Evolutionary conservation across 2,113 vertebrate genomes (phyloP), one percentile per base, ranked within the genome.

Genomic region (Eidolon helvum): DNA sequence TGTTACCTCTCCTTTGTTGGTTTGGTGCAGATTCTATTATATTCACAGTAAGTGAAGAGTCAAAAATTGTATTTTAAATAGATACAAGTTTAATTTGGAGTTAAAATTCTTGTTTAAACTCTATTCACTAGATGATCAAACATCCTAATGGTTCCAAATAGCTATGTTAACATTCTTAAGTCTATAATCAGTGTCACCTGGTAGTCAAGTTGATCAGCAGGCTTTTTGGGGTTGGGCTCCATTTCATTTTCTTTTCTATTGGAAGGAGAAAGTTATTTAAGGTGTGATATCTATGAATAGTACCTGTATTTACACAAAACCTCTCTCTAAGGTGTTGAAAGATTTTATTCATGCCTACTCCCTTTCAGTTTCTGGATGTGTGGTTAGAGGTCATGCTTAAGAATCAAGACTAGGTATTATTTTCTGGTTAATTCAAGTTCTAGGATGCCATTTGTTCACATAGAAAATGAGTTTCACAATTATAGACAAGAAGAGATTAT

Each of bases 261-360:
- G 95, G 97, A 98, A 65, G 50, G 59, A 96, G 74, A 93, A 96
- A 98, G 79, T 68, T 97, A 83, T 78, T 95, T 87, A 68, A 79
- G 92, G 87, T 96, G 96, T 97, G 95, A 21, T 85, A 38, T 94
- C 92, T 85, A 74, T 95, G 80, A 96, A 83, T 28, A 89, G n/a
- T 3, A 94, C 11, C 43, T 95, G 65, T 71, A 38, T 91, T 97
- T 96, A 83, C 63, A 91, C 8, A 50, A 93, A 95, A 92, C 33
- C 24, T 88, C 45, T 61, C 65, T 66, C 68, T 57, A 84, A 87
- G n/a, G 18, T 79, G 63, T 84, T 89, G 72, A 87, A 92, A 97
- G 79, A 18, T 50, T 93, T 59, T 63, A 84, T 91, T 75, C 57
- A 89, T 77, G 26, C 69, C 45, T 26, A 40, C 63, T 95, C 65